phyloP scores from a whole-genome alignment of 2,113 vertebrate genomes.

The Pluvialis apricaria region DNA sequence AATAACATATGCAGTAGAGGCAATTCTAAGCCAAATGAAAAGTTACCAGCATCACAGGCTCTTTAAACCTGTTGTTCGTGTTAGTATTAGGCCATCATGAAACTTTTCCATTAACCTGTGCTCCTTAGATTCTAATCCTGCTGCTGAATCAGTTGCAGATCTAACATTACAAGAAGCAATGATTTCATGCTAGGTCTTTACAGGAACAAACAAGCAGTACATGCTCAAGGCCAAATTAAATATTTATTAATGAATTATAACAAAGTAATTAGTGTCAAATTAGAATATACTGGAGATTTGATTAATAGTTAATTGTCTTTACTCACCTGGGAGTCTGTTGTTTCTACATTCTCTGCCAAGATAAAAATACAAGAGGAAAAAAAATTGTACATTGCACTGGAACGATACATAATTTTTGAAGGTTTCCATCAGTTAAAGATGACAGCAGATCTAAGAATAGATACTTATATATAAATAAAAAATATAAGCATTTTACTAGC shows the following conservation, averaged over 20 bases:
- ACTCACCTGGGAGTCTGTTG: conserved; percentile 23
- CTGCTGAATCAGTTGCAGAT: background rate
- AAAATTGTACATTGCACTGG: background rate
- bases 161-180: background rate
- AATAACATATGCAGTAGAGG: background rate
- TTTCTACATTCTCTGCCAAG: conserved; percentile 4
- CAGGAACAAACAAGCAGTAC: conserved; percentile 15
- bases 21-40: background rate
- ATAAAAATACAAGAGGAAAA: background rate
- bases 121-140: background rate
- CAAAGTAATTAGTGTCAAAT: conserved; percentile 51
- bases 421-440: background rate
- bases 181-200: background rate
- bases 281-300: conserved; percentile 44
- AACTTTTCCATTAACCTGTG: background rate
- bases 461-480: background rate
- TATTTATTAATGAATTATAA: conserved; percentile 62
- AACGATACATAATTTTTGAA: background rate
- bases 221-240: conserved; percentile 54
- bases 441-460: background rate
- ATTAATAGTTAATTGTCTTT: conserved; percentile 58
- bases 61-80: background rate
- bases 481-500: background rate
- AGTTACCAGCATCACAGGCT: background rate
- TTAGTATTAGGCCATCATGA: background rate